phyloP scores from a whole-genome alignment of 2,113 vertebrate genomes.

The Ailurus styani region DNA sequence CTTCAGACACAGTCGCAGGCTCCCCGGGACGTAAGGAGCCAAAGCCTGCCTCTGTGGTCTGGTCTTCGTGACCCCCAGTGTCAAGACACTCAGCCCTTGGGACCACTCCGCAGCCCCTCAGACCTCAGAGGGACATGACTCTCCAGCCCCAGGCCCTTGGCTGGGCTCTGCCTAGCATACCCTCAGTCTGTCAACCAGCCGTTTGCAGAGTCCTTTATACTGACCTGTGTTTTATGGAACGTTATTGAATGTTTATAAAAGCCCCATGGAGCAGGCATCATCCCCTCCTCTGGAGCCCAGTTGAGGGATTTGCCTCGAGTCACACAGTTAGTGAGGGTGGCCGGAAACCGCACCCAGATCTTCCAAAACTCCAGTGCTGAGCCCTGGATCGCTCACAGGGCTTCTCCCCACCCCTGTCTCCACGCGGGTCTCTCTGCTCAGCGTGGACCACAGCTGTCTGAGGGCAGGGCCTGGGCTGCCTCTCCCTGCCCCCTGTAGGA shows the following conservation, averaged over 20 bases:
- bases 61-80: accelerated
- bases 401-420: background rate
- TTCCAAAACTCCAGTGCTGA: background rate
- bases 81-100: background rate
- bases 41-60: background rate
- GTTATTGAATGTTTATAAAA: background rate
- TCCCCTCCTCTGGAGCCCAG: background rate
- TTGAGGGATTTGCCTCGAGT: background rate
- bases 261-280: too few species aligned
- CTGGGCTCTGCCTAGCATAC: background rate
- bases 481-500: background rate
- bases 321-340: accelerated
- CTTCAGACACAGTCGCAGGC: background rate
- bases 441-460: accelerated
- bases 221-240: background rate
- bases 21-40: background rate
- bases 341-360: background rate
- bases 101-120: background rate
- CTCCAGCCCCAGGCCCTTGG: background rate
- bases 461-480: background rate
- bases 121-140: background rate
- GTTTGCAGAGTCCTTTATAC: background rate
- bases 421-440: background rate
- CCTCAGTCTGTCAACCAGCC: background rate
- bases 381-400: too few species aligned